phyloP scores from a whole-genome alignment of 37 sponge, comb jelly and placozoan genomes.

The Mnemiopsis leidyi region DNA sequence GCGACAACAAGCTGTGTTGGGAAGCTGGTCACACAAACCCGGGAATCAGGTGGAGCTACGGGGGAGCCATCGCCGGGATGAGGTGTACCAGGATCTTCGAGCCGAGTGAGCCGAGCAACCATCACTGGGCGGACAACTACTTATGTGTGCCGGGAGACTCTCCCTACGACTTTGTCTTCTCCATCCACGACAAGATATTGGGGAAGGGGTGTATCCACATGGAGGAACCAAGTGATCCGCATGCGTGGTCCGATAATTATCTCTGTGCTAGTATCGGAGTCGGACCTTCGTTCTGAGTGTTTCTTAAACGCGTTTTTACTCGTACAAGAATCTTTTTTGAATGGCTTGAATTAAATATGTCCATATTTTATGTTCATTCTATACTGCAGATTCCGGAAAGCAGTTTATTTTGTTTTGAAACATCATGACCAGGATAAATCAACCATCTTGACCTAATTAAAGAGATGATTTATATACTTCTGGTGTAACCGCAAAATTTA shows the following conservation, averaged over 20 bases:
- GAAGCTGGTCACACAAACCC: background rate
- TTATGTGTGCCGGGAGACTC: background rate
- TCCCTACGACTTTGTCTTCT: background rate
- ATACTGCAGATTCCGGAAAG: no score
- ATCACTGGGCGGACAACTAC: background rate
- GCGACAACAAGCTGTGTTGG: background rate
- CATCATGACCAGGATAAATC: no score
- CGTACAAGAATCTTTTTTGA: no score
- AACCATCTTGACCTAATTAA: no score
- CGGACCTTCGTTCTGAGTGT: no score
- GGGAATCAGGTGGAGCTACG: background rate
- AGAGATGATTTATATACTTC: no score
- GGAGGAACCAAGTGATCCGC: background rate
- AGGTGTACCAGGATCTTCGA: background rate
- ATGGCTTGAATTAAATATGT: no score
- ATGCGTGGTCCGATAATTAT: background rate
- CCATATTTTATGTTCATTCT: no score
- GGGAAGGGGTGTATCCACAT: background rate
- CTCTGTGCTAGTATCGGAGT: background rate
- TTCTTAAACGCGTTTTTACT: no score
- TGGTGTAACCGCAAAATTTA: no score
- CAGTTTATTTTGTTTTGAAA: no score
- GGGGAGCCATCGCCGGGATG: background rate
- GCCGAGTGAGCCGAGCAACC: background rate
- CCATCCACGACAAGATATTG: background rate